Conservation (phyloP, 2,113 vertebrate genomes). For the Poecile atricapillus region DNA sequence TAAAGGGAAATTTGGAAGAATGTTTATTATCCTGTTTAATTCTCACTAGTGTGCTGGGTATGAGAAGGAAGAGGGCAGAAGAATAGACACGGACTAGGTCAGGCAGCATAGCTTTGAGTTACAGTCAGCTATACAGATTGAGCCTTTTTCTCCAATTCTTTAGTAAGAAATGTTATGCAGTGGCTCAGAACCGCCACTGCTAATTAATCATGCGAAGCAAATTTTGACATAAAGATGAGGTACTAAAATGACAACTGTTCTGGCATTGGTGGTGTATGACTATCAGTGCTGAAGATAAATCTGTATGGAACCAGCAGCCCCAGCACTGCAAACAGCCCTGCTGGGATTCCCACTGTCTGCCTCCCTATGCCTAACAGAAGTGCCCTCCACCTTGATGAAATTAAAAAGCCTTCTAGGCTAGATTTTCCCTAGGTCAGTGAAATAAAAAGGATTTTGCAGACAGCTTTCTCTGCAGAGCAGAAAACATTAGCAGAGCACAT, state of each 20-base stretch:
- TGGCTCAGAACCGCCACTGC: not conserved
- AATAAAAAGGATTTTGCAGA: not conserved
- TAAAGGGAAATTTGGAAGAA: not conserved
- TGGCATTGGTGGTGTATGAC: not conserved
- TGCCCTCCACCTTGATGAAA: not conserved
- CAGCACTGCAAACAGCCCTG: not conserved
- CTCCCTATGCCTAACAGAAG: not conserved
- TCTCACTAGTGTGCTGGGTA: not conserved
- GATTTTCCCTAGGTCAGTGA: not conserved
- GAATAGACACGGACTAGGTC: not conserved
- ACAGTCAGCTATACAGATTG: not conserved
- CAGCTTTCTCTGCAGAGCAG: not conserved
- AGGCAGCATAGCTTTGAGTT: not conserved
- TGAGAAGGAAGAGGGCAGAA: not conserved
- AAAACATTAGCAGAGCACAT: not conserved
- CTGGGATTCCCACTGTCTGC: not conserved
- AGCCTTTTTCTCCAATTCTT: not conserved
- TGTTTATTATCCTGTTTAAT: not conserved
- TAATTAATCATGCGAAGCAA: not conserved
- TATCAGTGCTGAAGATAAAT: not conserved
- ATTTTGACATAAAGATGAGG: not conserved
- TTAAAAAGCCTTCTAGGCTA: not conserved
- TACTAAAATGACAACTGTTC: not conserved
- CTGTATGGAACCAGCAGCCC: not conserved
- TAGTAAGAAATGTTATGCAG: not conserved